Percentiles rank a stretch among this genome's conserved stretches.
Conservation (phyloP, 2,888 invertebrate species). For the Campoplex nolae region DNA sequence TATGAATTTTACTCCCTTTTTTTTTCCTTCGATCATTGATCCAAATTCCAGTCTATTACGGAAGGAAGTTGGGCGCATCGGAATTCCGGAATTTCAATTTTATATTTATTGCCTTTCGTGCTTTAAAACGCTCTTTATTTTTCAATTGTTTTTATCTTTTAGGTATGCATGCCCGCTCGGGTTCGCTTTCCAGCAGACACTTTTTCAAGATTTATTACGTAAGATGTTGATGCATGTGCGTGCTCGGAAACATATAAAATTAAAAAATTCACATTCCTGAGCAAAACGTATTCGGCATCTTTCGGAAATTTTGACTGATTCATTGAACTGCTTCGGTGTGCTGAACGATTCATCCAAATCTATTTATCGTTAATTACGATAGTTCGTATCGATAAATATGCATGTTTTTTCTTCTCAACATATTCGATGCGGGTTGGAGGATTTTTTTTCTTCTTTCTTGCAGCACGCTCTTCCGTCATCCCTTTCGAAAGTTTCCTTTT, state of each 20-base stretch:
- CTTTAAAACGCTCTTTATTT: not conserved
- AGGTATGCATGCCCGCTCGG: not conserved
- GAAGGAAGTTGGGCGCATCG: not conserved
- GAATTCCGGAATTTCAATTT: not conserved
- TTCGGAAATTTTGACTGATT: not conserved
- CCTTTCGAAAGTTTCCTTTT: constrained; percentile 17
- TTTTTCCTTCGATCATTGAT: not conserved
- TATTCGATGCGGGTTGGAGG: not conserved
- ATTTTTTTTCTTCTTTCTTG: not conserved
- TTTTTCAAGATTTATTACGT: constrained; percentile 10
- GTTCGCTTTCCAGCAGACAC: not conserved
- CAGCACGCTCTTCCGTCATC: not conserved
- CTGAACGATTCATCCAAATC: not conserved
- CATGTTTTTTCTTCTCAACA: not conserved
- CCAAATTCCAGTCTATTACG: not conserved
- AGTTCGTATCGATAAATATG: not conserved
- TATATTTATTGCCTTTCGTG: not conserved
- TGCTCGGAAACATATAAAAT: not conserved
- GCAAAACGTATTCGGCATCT: not conserved
- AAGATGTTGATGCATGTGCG: not conserved
- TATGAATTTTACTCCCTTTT: not conserved
- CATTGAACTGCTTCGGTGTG: constrained; percentile 8
- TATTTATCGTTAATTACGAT: constrained; percentile 12
- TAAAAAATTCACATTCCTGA: constrained; percentile 1
- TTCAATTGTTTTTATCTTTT: not conserved